phyloP scores from a whole-genome alignment of 2,797 vertebrate species.

The Cirrhinus molitorella region DNA sequence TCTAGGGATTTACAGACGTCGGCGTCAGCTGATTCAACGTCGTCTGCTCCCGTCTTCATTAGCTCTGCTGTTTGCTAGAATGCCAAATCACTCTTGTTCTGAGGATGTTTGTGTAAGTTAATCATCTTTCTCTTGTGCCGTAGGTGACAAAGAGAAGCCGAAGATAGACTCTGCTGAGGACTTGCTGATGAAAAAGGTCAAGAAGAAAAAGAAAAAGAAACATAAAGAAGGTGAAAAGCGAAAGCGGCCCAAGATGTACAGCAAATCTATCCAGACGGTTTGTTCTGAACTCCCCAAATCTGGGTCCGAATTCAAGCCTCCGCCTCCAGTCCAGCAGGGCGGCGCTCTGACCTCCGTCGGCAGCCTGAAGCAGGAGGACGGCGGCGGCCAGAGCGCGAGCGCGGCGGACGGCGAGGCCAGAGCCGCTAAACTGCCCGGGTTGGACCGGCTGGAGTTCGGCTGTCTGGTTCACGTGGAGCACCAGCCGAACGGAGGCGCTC shows the following conservation, averaged over 20 bases:
- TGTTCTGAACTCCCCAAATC: slow-evolving; percentile 85
- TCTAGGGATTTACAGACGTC: not conserved
- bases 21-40: not conserved
- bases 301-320: slow-evolving; percentile 78
- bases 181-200: slow-evolving; percentile 95
- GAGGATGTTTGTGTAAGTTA: not conserved
- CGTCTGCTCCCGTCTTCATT: not conserved
- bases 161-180: slow-evolving; percentile 86
- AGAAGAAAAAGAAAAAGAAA: slow-evolving; percentile 99
- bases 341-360: slow-evolving; percentile 69
- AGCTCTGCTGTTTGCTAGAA: not conserved
- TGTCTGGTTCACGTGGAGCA: slow-evolving; percentile 93
- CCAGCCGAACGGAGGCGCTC: slow-evolving; percentile 96
- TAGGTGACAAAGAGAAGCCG: slow-evolving; percentile 90
- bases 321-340: slow-evolving; percentile 69
- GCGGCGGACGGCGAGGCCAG: slow-evolving; percentile 27
- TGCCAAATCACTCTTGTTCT: not conserved
- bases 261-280: slow-evolving; percentile 94
- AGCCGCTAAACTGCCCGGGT: slow-evolving; percentile 73
- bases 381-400: slow-evolving; percentile 60
- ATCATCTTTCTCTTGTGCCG: slow-evolving; percentile 36
- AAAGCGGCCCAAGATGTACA: slow-evolving; percentile 95
- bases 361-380: slow-evolving; percentile 78
- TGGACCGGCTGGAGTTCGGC: slow-evolving; percentile 89
- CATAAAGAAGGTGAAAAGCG: slow-evolving; percentile 97